Base-by-base conservation (phyloP, 30 jellyfish, hydroid and myxozoan species). In the Turritopsis dohrnii region DNA sequence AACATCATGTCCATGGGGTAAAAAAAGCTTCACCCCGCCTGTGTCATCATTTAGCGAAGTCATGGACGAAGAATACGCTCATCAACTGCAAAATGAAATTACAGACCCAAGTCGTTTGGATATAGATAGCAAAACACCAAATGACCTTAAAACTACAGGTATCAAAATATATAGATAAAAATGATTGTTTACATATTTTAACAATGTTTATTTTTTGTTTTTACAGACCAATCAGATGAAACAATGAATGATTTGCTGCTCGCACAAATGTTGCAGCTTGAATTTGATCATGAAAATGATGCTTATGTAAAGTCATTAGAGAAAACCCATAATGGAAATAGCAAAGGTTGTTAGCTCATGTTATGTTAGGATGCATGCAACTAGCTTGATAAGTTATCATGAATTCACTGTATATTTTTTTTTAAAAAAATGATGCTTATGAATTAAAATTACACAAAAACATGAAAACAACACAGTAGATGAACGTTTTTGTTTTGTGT, bases 211-310 rank as follows among this genome's bases (percentile, higher is more conserved):
- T 31, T 9, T 21, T 66, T 18, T 71, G 41, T 71, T 1, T 29
- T 54, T 16, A 81, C 52, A 23, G 54, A 28, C 21, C 23, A 30
- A 22, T 65, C 30, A 80, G 81, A 89, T 65, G 65, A n/a, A 21
- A 96, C 84, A 17, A 53, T 21, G 41, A 85, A 93, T 82, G 98
- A 93, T 72, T 81, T 88, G 60, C 84, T 93, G 26, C 65, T 93
- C 75, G 98, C 98, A 8, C 96, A 93, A 66, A 85, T 93, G 96
- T 29, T 93, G 89, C 98, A 93, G 74, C 87, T 93, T 7, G 96
- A 93, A 66, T 93, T 93, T 88, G 92, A 93, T 83, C 82, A 81
- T 66, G 98, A 93, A 65, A 79, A 93, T 93, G 96, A 93, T 83
- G 87, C n/a, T 3, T 88, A 21, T 74, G 88, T 93, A 20, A 88